These are phyloP conservation scores for Sinodicranocentrus sp. DNA, from an alignment of 2,888 invertebrate species.

Conservation along the genomic window DNA sequence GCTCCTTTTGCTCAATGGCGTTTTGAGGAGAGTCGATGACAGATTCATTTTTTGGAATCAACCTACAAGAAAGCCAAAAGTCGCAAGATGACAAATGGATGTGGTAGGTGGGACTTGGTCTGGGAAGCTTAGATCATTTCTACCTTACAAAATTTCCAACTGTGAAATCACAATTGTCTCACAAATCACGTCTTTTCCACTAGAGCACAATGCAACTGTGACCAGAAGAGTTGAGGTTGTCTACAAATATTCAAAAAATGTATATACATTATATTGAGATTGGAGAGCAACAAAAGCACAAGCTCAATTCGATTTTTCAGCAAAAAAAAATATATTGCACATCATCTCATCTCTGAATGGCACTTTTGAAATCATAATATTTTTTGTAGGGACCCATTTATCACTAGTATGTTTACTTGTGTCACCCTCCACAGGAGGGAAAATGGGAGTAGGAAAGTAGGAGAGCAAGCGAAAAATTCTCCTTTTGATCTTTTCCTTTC, in stretches of 20 bases:
- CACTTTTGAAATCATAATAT: conserved; percentile 1
- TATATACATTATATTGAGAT: too few relatives aligned
- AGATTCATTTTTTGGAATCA: not conserved
- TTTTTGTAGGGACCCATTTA: conserved; percentile 30
- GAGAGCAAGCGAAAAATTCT: not conserved
- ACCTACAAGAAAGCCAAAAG: conserved; percentile 37
- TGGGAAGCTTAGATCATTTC: conserved; percentile 19
- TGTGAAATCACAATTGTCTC: too few relatives aligned
- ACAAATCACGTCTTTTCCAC: too few relatives aligned
- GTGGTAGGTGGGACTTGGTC: conserved; percentile 30
- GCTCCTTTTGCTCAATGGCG: not conserved
- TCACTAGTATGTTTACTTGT: conserved; percentile 32
- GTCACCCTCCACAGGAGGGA: not conserved
- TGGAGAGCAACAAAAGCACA: too few relatives aligned
- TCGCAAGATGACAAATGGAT: conserved; percentile 55
- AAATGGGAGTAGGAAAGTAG: conserved; percentile 8
- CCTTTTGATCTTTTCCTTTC: conserved; percentile 21
- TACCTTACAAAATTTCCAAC: not conserved
- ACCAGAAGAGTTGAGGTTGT: too few relatives aligned
- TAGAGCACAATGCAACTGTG: too few relatives aligned
- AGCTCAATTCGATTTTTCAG: not conserved
- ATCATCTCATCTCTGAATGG: not conserved
- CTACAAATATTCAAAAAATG: too few relatives aligned
- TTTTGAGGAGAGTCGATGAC: not conserved
- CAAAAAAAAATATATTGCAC: too few relatives aligned